Evolutionary conservation across 2,797 vertebrate species (phyloP).

Genomic region (Argentina silus): DNA sequence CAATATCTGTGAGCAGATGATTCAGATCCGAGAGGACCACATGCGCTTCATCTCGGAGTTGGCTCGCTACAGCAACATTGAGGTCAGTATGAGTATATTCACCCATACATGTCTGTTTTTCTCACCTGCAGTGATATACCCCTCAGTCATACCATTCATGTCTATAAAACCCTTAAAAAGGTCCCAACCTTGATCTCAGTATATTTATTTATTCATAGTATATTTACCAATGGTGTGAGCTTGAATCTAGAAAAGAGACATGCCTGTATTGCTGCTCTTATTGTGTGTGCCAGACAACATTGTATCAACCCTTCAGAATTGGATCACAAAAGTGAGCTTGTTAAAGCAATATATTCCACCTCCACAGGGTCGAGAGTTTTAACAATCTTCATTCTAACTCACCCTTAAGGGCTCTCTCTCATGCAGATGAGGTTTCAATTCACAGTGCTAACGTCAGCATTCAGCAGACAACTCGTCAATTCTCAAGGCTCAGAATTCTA

Average conservation of each 20-base stretch:
- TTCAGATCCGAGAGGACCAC: slow-evolving; percentile 97
- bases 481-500: slow-evolving; percentile 26
- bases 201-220: no score
- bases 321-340: no score
- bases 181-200: no score
- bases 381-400: background rate
- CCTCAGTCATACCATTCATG: no score
- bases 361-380: background rate
- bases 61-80: slow-evolving; percentile 98
- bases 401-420: background rate
- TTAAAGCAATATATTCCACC: no score
- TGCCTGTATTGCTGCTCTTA: no score
- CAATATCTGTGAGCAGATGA: slow-evolving; percentile 99
- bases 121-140: background rate
- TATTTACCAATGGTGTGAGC: no score
- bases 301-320: no score
- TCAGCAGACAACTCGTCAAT: slow-evolving; percentile 44
- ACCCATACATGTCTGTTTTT: background rate
- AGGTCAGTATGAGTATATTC: slow-evolving; percentile 77
- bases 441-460: slow-evolving; percentile 34
- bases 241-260: no score
- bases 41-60: slow-evolving; percentile 99
- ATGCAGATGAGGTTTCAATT: background rate
- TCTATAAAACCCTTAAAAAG: no score
- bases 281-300: no score